Evolutionary conservation across 64 coral and sea anemone genomes (phyloP), one percentile per base, ranked within the genome.

Genomic region (Montipora sp.): DNA sequence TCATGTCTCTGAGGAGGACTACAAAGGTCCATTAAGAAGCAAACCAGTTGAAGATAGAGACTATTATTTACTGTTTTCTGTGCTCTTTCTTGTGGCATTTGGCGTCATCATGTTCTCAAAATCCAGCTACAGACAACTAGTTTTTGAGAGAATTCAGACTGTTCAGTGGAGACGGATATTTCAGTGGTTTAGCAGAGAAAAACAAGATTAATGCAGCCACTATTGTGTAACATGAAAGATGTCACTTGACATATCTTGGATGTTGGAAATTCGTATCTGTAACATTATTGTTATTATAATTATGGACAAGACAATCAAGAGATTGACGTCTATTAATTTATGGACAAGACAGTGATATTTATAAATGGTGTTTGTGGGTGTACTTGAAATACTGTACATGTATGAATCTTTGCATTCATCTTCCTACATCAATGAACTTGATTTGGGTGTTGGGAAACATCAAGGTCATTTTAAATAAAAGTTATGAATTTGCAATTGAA

Each of bases 1-100:
- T 0, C n/a, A 88, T 9, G 89, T 96, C 8, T 84, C 88, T 48
- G 83, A 91, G 14, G 36, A 94, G 72, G 95, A 96, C 84, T 94
- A 88, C 49, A 3, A 87, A 0, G 95, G 95, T 10, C 95, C 95
- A 57, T 15, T 97, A 14, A 88, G 48, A 23, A 92, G 83, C 11
- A 90, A 75, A 53, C 81, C 92, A 73, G 87, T 84, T 12, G 72
- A 88, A 13, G 84, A 94, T 19, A 88, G 57, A 0, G 92, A 97
- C 72, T 91, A 90, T 60, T 87, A 97, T 65, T 89, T 97, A 47
- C 36, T 94, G 13, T 73, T 94, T 21, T 94, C 95, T 1, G 10
- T 80, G 4, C 53, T 97, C 3, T 97, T 97, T 77, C 75, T 97
- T 2, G 5, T 97, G 3, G 50, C 49, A 18, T 97, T 94, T 92